phyloP scores from a whole-genome alignment of 1,140 invertebrate species.

The Zaprionus camerounensis region DNA sequence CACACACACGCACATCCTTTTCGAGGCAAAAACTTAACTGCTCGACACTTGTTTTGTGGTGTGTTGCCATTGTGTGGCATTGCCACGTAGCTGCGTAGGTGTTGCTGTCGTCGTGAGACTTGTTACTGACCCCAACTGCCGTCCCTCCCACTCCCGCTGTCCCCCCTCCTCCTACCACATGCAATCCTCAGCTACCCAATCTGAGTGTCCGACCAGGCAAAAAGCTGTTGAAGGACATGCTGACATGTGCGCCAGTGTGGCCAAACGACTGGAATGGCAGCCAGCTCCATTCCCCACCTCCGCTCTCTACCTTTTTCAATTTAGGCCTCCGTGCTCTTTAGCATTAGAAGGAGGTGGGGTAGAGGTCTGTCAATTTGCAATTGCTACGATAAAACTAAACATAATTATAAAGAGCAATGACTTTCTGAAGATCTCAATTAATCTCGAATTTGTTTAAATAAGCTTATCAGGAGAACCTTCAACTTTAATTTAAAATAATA shows the following conservation, averaged over 20 bases:
- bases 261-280: slow-evolving; percentile 48
- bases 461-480: neutral
- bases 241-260: slow-evolving; percentile 60
- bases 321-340: slow-evolving; percentile 36
- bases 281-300: slow-evolving; percentile 1
- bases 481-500: neutral
- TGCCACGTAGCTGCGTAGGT: slow-evolving; percentile 37
- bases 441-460: neutral
- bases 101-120: slow-evolving; percentile 55
- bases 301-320: slow-evolving; percentile 56
- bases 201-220: slow-evolving; percentile 46
- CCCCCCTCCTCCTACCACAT: neutral
- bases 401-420: neutral
- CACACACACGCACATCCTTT: slow-evolving; percentile 30
- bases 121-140: slow-evolving; percentile 54
- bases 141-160: neutral
- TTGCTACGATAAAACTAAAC: slow-evolving; percentile 2
- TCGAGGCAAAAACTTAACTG: slow-evolving; percentile 74
- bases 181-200: slow-evolving; percentile 41
- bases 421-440: neutral
- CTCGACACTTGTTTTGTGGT: slow-evolving; percentile 79
- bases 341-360: neutral
- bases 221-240: slow-evolving; percentile 74
- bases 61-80: slow-evolving; percentile 66
- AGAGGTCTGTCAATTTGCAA: neutral